phyloP scores from a whole-genome alignment of 2,113 vertebrate species.

The Podarcis raffonei region DNA sequence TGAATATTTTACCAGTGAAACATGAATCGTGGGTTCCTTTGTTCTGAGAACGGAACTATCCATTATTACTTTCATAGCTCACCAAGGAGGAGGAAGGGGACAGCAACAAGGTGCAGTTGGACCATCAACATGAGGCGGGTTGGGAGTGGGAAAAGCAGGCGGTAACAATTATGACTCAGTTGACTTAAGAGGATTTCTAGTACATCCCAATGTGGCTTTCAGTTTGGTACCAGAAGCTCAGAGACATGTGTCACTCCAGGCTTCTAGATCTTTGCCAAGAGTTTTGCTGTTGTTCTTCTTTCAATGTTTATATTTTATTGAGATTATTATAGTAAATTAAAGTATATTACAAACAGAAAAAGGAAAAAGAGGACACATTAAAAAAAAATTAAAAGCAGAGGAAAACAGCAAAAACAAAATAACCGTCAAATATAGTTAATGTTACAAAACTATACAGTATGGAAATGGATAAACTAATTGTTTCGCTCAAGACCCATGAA shows the following conservation, averaged over 20 bases:
- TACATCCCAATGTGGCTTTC: neutral
- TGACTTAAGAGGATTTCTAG: neutral
- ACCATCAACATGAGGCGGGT: neutral
- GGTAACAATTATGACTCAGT: neutral
- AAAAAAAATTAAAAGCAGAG: no score
- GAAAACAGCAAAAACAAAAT: no score
- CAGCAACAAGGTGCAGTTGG: neutral
- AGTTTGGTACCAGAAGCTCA: neutral
- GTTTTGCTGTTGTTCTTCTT: no score
- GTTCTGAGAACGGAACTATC: constrained; percentile 42
- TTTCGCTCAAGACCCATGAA: no score
- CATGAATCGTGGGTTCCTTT: constrained; percentile 28
- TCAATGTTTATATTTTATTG: no score
- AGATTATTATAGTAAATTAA: no score
- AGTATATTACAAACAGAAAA: no score
- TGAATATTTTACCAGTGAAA: constrained; percentile 3
- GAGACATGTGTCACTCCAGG: neutral
- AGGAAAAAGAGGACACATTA: no score
- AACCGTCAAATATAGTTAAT: no score
- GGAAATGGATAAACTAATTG: no score
- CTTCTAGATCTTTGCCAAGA: neutral
- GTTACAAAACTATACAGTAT: no score
- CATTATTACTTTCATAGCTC: constrained; percentile 38
- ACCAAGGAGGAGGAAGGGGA: neutral
- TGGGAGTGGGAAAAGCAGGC: neutral